These are phyloP conservation scores for Zeugodacus cucurbitae DNA, from an alignment of 1,140 invertebrate species.

Conservation along the genomic window DNA sequence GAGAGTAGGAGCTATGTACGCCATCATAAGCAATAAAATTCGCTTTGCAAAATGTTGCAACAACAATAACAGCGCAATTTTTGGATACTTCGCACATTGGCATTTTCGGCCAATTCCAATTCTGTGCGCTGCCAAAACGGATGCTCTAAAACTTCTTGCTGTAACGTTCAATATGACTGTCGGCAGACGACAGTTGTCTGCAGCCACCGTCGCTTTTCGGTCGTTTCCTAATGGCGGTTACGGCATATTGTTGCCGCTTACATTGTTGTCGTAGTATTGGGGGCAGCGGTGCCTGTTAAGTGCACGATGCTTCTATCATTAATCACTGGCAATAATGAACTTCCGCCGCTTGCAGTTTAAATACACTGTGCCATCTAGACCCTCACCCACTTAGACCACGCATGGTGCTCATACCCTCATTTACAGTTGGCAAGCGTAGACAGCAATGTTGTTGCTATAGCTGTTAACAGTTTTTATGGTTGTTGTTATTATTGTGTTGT, in stretches of 20 bases:
- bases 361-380: constrained; percentile 31
- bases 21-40: neutral
- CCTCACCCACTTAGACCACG: neutral
- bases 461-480: neutral
- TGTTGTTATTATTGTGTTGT: neutral
- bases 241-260: neutral
- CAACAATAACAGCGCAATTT: neutral
- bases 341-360: constrained; percentile 56
- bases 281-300: neutral
- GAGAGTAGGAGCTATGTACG: neutral
- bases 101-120: neutral
- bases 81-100: neutral
- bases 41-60: neutral
- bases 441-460: neutral
- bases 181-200: neutral
- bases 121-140: neutral
- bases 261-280: neutral
- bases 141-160: neutral
- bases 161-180: neutral
- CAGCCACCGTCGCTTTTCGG: neutral
- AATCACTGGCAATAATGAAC: constrained; percentile 66
- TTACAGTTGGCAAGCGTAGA: neutral
- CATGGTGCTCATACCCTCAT: neutral
- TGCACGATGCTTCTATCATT: constrained; percentile 49
- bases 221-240: neutral